Conservation (phyloP, 2,113 vertebrate genomes). For the Parotia lawesii region DNA sequence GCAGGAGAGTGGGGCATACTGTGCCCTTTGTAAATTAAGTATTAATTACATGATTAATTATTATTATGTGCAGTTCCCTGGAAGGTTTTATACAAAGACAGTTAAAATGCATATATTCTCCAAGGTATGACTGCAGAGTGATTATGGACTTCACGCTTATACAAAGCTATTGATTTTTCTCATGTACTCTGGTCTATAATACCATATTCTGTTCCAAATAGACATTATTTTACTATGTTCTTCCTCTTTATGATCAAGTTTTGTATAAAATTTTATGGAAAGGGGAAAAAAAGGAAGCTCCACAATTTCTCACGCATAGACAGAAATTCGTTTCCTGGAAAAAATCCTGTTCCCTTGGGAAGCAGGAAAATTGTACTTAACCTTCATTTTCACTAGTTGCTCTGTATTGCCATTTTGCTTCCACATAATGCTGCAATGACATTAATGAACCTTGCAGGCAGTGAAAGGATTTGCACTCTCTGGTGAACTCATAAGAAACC, state of each 20-base stretch:
- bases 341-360: background rate
- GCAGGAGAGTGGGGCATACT: constrained; percentile 5
- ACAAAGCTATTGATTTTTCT: constrained; percentile 63
- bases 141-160: constrained; percentile 42
- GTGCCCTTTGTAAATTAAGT: constrained; percentile 62
- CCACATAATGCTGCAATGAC: background rate
- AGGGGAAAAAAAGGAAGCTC: background rate
- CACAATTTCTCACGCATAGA: background rate
- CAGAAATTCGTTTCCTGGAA: background rate
- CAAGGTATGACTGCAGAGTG: background rate
- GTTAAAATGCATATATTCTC: constrained; percentile 58
- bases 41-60: constrained; percentile 66
- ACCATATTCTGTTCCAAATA: background rate
- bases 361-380: background rate
- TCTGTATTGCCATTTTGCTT: background rate
- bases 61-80: constrained; percentile 39
- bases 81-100: constrained; percentile 29
- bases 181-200: background rate
- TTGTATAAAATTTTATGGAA: background rate
- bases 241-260: background rate
- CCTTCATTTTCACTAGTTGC: constrained; percentile 3
- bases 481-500: background rate
- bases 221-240: background rate
- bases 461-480: background rate
- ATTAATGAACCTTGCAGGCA: background rate